Evolutionary conservation across 53 echinoderm and acorn worm species (phyloP), one percentile per base, ranked within the genome.

Genomic region (Temnopleurus reevesii): DNA sequence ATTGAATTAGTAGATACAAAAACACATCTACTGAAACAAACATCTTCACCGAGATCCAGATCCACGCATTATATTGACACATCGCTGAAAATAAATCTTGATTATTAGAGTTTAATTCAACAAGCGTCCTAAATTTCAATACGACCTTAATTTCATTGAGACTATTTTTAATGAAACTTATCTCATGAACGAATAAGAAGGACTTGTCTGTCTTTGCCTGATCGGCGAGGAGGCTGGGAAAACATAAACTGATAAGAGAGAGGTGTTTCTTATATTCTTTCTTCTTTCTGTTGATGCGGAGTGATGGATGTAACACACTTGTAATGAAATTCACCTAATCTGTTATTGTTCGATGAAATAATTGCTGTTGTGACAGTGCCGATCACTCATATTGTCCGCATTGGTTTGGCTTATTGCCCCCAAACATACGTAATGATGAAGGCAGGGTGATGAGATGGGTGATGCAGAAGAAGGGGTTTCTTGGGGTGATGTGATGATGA

Each of bases 271-370:
- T 13, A 36, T 12, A 36, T 21, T 84, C 21, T 84, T 84, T 57
- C 8, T 26, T 45, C 26, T 55, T 28, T 55, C 9, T 35, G n/a
- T 81, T 53, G 53, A 15, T 81, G 25, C 4, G 6, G 25, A 46
- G 45, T 81, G 84, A 84, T 84, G 55, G 84, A 84, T 84, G 23
- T 25, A 1, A 18, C 36, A 33, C 36, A 57, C 84, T 57, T 57
- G 84, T 84, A 84, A 84, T 84, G 84, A 84, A 84, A 84, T 84
- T 84, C 84, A 84, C 10, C 84, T 58, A 57, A 84, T 84, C 84
- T 36, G 84, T 84, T 84, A 84, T 84, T 34, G 57, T 84, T 55
- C 34, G 58, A 84, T 84, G 58, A 58, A 84, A 84, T 84, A 84
- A 84, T 84, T 84, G 84, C 57, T 35, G 84, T 19, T 33, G 33